Base-by-base conservation (phyloP, 2,888 invertebrate species). In the Orthonevra nobilis region DNA sequence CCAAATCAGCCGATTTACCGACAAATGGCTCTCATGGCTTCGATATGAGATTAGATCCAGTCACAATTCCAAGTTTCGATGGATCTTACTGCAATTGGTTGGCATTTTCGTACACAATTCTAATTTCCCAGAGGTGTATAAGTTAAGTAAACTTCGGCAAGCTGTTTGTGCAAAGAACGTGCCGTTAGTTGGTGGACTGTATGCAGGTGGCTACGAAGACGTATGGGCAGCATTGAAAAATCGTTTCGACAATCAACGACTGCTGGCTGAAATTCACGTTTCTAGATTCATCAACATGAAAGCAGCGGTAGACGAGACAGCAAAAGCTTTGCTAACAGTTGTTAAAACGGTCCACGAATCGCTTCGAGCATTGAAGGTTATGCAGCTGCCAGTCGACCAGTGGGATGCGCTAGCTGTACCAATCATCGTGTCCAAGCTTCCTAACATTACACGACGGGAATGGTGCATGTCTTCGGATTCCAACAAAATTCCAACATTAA, bases 261-360 rank as follows among this genome's bases (percentile, higher is more conserved):
- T 38, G 7, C 44, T 73, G 26, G 17, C 64, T 6, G 44, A 74
- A 15, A 60, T 66, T 4, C 74, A 66, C 32, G 54, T 66, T 7
- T 26, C 40, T 4, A 32, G 61, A 2, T 74, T 74, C 12, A 36
- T 74, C 19, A 68, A 46, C 50, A 9, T 74, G 1, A 32, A 19
- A 26, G 12, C 52, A 3, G 30, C 40, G 6, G 38, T 58, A 3
- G 20, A 52, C 9, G 74, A 74, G 20, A 50, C 63, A 6, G 10
- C 56, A 15, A 34, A 32, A 30, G 9, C 58, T 9, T 23, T 69
- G 34, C 36, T 75, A 1, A 9, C 54, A 3, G 36, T 63, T 20
- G 70, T 77, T 7, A 50, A 60, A 23, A 60, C 54, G 17, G 60
- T 66, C 2, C 70, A 66, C n/a, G 61, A 66, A 28, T 64, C 70